Conservation (phyloP, 2,797 vertebrate species). For the Typhlichthys eigenmanni region DNA sequence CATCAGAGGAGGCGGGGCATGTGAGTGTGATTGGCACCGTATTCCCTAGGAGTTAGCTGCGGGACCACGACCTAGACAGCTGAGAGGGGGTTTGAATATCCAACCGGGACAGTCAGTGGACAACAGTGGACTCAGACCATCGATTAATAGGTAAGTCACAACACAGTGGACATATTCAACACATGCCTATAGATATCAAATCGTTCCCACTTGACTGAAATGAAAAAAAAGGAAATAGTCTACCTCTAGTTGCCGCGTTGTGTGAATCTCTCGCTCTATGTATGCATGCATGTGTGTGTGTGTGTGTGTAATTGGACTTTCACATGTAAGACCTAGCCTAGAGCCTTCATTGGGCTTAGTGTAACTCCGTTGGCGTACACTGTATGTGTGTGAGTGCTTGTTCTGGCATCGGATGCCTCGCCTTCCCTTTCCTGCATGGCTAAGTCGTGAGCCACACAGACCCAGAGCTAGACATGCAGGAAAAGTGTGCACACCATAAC, state of each 20-base stretch:
- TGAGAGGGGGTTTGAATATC: constrained; percentile 66
- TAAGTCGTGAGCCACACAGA: constrained; percentile 10
- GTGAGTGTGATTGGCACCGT: constrained; percentile 66
- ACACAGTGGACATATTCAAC: neutral
- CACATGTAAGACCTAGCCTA: constrained; percentile 41
- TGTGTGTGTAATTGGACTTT: constrained; percentile 52
- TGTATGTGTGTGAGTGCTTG: constrained; percentile 3
- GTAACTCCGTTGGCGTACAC: neutral
- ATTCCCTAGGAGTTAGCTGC: constrained; percentile 68
- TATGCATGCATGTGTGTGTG: neutral
- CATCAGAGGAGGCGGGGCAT: constrained; percentile 42
- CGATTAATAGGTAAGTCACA: constrained; percentile 60
- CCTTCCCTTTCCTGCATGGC: constrained; percentile 7
- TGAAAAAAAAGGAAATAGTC: constrained; percentile 43
- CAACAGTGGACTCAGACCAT: constrained; percentile 38
- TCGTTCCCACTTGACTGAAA: neutral
- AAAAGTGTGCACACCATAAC: constrained; percentile 47
- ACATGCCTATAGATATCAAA: constrained; percentile 8
- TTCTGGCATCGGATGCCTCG: constrained; percentile 13
- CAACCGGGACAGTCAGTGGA: constrained; percentile 62
- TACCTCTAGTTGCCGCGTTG: constrained; percentile 44
- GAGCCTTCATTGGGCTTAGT: constrained; percentile 14
- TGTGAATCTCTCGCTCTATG: no score
- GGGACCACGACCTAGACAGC: constrained; percentile 71
- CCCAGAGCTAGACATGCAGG: constrained; percentile 19